Percentiles rank a stretch among this genome's conserved stretches.
Conservation (phyloP, 2,797 vertebrate genomes). For the Microctenopoma stevenorrisi region DNA sequence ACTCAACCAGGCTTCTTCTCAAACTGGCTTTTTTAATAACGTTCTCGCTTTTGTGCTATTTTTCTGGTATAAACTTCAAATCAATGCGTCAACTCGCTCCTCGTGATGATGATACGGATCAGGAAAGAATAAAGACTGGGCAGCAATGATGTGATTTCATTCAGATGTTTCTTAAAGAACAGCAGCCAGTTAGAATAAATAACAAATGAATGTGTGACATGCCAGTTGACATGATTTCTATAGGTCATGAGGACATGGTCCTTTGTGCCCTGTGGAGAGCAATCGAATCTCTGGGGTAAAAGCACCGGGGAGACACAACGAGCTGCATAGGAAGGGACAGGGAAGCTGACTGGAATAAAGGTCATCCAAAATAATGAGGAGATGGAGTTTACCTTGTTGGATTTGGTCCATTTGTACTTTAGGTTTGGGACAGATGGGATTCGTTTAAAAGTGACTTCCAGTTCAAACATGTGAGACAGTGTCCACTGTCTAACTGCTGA, state of each 20-base stretch:
- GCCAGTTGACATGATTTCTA: constrained; percentile 44
- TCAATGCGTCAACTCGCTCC: no score
- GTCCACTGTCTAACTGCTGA: not conserved
- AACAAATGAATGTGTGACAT: constrained; percentile 6
- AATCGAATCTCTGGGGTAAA: not conserved
- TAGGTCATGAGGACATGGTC: constrained; percentile 40
- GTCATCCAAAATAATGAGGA: not conserved
- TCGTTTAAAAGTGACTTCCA: not conserved
- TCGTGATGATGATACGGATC: no score
- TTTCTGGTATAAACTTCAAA: no score
- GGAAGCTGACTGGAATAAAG: not conserved
- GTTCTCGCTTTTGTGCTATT: not conserved
- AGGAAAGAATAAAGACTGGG: constrained; percentile 19
- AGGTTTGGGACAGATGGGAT: not conserved
- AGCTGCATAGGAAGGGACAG: not conserved
- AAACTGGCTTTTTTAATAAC: not conserved
- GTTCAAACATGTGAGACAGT: not conserved
- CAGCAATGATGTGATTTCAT: constrained; percentile 45
- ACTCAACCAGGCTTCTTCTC: not conserved
- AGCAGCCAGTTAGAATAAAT: constrained; percentile 41
- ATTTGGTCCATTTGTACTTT: not conserved
- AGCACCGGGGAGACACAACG: constrained; percentile 1
- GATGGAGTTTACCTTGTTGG: not conserved
- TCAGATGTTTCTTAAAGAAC: constrained; percentile 59
- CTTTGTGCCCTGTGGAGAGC: constrained; percentile 4